Conservation (phyloP, 2,797 vertebrate genomes). For the Tragopan temminckii region DNA sequence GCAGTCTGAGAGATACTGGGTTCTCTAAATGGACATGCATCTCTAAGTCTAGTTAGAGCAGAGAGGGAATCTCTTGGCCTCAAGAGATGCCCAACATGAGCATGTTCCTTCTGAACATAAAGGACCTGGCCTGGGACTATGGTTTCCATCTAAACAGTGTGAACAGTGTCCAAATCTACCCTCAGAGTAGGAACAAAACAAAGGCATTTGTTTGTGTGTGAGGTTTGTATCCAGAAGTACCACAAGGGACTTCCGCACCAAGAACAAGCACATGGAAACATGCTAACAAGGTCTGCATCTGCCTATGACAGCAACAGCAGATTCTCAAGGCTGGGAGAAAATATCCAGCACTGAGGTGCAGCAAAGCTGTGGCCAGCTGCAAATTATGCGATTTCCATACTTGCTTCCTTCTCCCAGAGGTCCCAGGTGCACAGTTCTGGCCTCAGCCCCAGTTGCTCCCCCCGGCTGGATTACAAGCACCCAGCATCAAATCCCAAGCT, state of each 20-base stretch:
- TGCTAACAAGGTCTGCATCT: fast-evolving
- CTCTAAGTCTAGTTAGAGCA: neutral
- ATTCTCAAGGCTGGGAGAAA: neutral
- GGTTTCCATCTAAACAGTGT: neutral
- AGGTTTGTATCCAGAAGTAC: neutral
- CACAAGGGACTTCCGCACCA: fast-evolving
- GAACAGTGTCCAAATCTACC: neutral
- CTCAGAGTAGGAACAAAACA: neutral
- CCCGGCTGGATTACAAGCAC: neutral
- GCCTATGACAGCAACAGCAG: neutral
- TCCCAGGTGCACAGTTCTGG: neutral
- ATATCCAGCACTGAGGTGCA: neutral
- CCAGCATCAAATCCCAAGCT: constrained; percentile 22
- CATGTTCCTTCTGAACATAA: neutral
- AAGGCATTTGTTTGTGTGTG: neutral
- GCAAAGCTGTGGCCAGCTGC: neutral
- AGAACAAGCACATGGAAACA: neutral
- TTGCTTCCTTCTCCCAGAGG: neutral
- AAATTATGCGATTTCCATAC: neutral
- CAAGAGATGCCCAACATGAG: neutral
- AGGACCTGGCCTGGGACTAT: neutral
- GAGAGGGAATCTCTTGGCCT: neutral
- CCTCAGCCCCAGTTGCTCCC: neutral
- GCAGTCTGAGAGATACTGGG: neutral
- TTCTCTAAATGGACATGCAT: neutral